Evolutionary conservation across 2,888 invertebrate species (phyloP), one percentile per base, ranked within the genome.

Genomic region (Orthosia gracilis): DNA sequence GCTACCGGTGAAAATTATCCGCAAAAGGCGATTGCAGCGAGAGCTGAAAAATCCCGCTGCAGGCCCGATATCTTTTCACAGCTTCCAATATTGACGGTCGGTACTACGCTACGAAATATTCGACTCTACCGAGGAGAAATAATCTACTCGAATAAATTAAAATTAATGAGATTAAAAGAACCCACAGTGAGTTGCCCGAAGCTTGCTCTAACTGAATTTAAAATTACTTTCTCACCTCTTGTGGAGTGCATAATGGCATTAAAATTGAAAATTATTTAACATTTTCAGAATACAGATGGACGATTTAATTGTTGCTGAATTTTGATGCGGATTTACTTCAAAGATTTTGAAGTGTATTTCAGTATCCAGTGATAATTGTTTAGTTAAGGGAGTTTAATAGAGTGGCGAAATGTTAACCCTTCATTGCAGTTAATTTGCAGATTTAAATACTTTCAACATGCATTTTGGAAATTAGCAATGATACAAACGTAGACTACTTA

Each of bases 141-240:
- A 95, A 95, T 96, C 94, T 91, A 85, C 89, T 89, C 85, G 95
- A 95, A 96, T 96, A 96, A 94, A 95, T 96, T 96, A 94, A 95
- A 95, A 95, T 94, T 94, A 95, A 96, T 95, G 92, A 95, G 96
- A 95, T 96, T 95, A 94, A 93, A 94, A 93, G 91, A 92, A 92
- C 90, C 91, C 91, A 90, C 89, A 89, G 91, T 89, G 90, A 85
- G 90, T 90, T 89, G 89, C 87, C 90, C 85, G 87, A 89, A 90
- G 90, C 87, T 88, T 86, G 90, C 91, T 92, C 89, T 92, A 92
- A 94, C 94, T 94, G 93, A 95, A 95, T 95, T 94, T 93, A 92
- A 95, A 95, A 95, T 95, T 93, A 95, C 93, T 93, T 93, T 93
- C 91, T 89, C 94, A 94, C 94, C 95, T 94, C 93, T 94, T 91